Conservation (phyloP, 2,113 vertebrate species). For the Microcebus murinus region DNA sequence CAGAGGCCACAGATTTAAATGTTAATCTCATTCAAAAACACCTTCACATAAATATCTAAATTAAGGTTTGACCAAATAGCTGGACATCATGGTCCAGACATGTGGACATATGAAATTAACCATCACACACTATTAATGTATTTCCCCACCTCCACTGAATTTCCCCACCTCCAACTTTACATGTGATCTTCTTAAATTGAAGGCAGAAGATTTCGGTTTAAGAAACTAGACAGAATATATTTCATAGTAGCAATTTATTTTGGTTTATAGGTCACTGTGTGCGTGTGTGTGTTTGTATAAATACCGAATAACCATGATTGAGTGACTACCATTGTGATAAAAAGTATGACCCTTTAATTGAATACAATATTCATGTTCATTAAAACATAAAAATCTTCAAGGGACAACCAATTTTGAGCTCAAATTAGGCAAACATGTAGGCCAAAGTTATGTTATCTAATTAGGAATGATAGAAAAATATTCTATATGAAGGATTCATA, state of each 20-base stretch:
- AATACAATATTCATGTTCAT: too few relatives aligned
- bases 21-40: background rate
- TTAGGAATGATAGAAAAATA: background rate
- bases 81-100: background rate
- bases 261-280: background rate
- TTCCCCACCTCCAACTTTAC: background rate
- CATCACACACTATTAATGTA: background rate
- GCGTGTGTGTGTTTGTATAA: background rate
- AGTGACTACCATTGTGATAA: background rate
- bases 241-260: background rate
- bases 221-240: background rate
- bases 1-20: background rate
- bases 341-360: background rate
- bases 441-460: background rate
- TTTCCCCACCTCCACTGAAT: background rate
- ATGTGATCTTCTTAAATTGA: background rate
- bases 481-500: background rate
- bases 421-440: background rate
- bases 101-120: background rate
- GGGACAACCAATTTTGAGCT: background rate
- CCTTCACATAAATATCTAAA: background rate
- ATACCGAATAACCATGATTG: background rate
- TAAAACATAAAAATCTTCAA: too few relatives aligned
- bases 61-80: background rate
- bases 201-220: background rate